Evolutionary conservation across 2,113 vertebrate species (phyloP), one percentile per base, ranked within the genome.

Genomic region (Sceloporus tristichus): DNA sequence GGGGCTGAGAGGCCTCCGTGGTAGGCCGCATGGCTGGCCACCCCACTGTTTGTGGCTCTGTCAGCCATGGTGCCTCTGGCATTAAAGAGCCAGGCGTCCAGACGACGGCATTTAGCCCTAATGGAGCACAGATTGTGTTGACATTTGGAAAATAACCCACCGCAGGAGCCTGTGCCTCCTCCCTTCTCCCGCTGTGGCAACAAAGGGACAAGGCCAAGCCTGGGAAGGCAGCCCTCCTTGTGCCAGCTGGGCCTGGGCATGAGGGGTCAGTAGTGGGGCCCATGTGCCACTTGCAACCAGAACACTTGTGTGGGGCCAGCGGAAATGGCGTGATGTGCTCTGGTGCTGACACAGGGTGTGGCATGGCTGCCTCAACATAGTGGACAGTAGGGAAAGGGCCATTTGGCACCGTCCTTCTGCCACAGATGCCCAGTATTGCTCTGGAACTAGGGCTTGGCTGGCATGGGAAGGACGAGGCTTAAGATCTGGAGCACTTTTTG

Each of bases 121-220:
- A 96, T 95, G 96, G 95, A 93, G 94, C 95, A 90, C 94, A 96
- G 96, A 96, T 95, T 96, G 95, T 96, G 92, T 95, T 96, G 97
- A 96, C 96, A 96, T 97, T 96, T 96, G 96, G 95, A 94, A 96
- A 96, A 94, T 92, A 91, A 93, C 95, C 95, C 89, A 91, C 96
- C 95, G 94, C 94, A 92, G 96, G 95, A 97, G 48, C 89, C 94
- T 95, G 25, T 91, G 78, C 18, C 48, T 27, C 89, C 91, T 93
- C 92, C 83, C 59, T 62, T 14, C 59, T 18, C 59, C 18, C 4
- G 59, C 18, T 18, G 14, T 62, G 59, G 13, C 59, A 62, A 18
- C 90, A 92, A 95, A 85, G 77, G 89, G 74, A 92, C 82, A 93
- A 91, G 87, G 10, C 2, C 27, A 7, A 79, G 82, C 11, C 1